Evolutionary conservation across 2,113 vertebrate species (phyloP).

Genomic region (Mormoops blainvillei): DNA sequence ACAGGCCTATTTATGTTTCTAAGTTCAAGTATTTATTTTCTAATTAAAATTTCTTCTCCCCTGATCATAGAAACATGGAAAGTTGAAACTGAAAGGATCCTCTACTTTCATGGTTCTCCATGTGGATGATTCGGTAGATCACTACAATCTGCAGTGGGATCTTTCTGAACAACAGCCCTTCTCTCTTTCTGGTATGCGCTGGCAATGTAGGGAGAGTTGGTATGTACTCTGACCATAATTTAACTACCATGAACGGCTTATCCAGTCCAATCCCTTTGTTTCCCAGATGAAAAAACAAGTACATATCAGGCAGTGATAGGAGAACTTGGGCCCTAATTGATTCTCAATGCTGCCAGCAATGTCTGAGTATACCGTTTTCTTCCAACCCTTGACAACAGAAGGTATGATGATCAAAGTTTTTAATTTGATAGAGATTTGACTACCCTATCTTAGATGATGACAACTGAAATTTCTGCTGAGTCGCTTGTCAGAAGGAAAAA

Average conservation of each 20-base stretch:
- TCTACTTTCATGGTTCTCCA: background rate
- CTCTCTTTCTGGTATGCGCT: background rate
- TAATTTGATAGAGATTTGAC: slow-evolving; percentile 28
- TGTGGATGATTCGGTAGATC: background rate
- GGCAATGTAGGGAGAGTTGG: background rate
- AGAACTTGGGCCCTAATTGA: background rate
- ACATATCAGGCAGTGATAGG: background rate
- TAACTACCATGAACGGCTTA: background rate
- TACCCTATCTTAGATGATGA: background rate
- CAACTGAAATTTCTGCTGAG: background rate
- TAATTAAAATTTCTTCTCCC: background rate
- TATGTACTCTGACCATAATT: background rate
- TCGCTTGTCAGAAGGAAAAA: background rate
- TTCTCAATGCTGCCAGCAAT: background rate
- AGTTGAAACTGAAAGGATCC: background rate
- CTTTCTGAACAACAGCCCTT: background rate
- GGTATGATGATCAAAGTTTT: background rate
- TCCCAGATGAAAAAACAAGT: background rate
- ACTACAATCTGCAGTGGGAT: background rate
- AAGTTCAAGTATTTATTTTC: background rate
- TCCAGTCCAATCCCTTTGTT: background rate
- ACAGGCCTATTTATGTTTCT: background rate
- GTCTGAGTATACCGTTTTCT: slow-evolving; percentile 9
- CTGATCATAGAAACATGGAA: background rate
- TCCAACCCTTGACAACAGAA: background rate